A percentile compares a stretch with the other conserved stretches of the same genome.
Evolutionary conservation across 2,797 vertebrate species (phyloP).

Genomic region (Myioborus melanocephalus): DNA sequence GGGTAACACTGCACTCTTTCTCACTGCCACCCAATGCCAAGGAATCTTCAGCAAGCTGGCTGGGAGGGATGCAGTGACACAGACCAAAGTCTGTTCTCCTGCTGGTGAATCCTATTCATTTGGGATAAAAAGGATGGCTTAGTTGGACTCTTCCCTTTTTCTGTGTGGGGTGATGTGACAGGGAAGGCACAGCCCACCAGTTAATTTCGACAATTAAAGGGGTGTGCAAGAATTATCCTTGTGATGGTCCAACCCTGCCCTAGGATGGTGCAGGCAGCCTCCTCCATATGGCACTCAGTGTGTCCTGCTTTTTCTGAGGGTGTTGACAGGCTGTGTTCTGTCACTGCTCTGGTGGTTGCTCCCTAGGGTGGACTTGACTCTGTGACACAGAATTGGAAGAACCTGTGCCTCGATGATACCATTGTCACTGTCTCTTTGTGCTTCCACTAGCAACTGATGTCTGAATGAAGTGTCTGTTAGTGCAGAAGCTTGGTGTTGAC

Average conservation of each 20-base stretch:
- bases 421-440: not conserved
- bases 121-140: not conserved
- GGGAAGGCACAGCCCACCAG: not conserved
- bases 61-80: not conserved
- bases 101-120: not conserved
- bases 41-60: not conserved
- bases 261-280: not conserved
- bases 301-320: not conserved
- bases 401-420: not conserved
- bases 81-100: not conserved
- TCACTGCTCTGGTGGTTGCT: not conserved
- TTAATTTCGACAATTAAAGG: not conserved
- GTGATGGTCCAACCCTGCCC: not conserved
- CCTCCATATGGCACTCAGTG: fast-evolving
- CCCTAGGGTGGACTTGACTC: not conserved
- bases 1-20: not conserved
- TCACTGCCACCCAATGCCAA: not conserved
- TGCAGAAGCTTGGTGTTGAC: not conserved
- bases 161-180: fast-evolving
- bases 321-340: not conserved
- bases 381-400: not conserved
- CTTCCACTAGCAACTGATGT: not conserved
- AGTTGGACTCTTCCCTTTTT: not conserved
- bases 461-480: not conserved
- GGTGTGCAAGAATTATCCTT: not conserved